Percentiles rank a stretch among this genome's conserved stretches.
These are phyloP conservation scores for Menidia menidia DNA, from an alignment of 2,797 vertebrate genomes.

Conservation along the genomic window DNA sequence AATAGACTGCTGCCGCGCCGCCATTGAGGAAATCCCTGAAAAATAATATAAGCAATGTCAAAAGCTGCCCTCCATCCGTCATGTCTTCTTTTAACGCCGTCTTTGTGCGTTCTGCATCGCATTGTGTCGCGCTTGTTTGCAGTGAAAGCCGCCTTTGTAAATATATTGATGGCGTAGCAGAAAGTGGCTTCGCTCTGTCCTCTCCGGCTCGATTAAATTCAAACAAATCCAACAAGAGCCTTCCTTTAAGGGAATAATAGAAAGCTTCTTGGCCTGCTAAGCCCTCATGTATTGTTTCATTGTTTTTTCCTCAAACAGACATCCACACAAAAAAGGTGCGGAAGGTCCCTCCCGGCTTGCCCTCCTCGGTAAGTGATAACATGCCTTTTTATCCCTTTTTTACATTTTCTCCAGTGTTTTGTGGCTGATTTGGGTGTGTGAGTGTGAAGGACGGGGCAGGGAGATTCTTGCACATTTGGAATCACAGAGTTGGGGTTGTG, in stretches of 20 bases:
- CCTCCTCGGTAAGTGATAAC: conserved; percentile 92
- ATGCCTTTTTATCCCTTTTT: background rate
- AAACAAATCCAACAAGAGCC: conserved; percentile 29
- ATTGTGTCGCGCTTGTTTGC: conserved; percentile 43
- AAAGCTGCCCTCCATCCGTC: conserved; percentile 35
- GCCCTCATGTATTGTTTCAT: conserved; percentile 42
- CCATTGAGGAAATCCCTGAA: conserved; percentile 67
- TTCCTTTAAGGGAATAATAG: conserved; percentile 25
- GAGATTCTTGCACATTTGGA: conserved; percentile 16
- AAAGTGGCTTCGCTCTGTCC: conserved; percentile 39
- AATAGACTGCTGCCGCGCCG: conserved; percentile 56
- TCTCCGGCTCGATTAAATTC: conserved; percentile 38
- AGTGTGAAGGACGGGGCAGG: conserved; percentile 15
- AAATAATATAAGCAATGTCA: conserved; percentile 58
- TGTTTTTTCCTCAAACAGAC: conserved; percentile 79
- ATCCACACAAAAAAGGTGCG: conserved; percentile 96
- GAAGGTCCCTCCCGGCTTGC: conserved; percentile 96
- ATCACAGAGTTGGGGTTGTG: conserved; percentile 16
- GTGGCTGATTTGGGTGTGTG: conserved; percentile 1
- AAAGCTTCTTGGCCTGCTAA: conserved; percentile 38
- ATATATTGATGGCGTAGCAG: conserved; percentile 18
- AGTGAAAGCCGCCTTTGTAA: conserved; percentile 51
- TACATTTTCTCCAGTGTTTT: background rate
- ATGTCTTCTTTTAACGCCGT: conserved; percentile 4
- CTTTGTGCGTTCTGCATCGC: conserved; percentile 39